Evolutionary conservation across 2,113 vertebrate genomes (phyloP), one percentile per base, ranked within the genome.

Genomic region (Varanus salvator): DNA sequence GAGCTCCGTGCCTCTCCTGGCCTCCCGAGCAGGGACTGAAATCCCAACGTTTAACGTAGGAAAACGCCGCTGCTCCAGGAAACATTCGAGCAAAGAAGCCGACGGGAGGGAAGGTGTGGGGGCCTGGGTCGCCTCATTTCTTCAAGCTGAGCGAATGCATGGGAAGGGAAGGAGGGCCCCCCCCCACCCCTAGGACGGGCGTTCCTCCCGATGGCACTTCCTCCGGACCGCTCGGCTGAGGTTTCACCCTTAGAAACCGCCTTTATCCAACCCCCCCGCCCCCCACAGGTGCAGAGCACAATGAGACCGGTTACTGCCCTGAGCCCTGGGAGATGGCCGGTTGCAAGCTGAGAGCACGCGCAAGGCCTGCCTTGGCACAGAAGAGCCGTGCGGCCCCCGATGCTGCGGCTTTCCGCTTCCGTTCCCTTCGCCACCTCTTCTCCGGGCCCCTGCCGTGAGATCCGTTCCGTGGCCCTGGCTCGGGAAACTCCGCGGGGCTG

Each of bases 341-440:
- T 34, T 77, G 29, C 77, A 27, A 64, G 6, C 19, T 25, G 8
- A 31, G 17, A 1, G 12, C 29, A 64, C 0, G 75, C 57, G 38
- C n/a, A 17, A 50, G 80, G 19, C 64, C 85, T 0, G 0, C 89
- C 88, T 90, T 6, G 27, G 92, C 80, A 83, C 83, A 2, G 31
- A 38, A 68, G 92, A n/a, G 87, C 31, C 38, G 92, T 66, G 76
- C 29, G 89, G 81, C 85, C 66, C 75, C 88, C 87, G 9, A 75
- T 68, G 6, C 44, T 50, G 76, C 3, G 1, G 38, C 17, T 19
- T 7, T 15, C 80, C 80, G 8, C 52, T 17, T 12, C 38, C 27
- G 6, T 78, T 48, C 27, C 11, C 25, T 34, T 12, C 15, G 5
- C 3, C 11, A 2, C 29, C 29, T 15, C 31, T 52, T 31, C 27